Evolutionary conservation across 2,113 vertebrate species (phyloP).

Genomic region (Chrysemys picta): DNA sequence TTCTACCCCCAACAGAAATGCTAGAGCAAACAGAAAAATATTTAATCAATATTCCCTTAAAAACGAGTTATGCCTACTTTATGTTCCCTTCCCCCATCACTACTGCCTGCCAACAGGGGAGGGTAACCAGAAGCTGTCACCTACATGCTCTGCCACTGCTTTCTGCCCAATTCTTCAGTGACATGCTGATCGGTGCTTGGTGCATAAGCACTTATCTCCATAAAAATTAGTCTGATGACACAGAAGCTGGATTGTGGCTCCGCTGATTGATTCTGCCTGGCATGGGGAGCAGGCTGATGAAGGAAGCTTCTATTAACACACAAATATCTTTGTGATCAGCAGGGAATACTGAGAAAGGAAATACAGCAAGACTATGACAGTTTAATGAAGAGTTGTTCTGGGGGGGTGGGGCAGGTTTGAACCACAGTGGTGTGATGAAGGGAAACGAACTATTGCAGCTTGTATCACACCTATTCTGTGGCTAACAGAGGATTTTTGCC

Average conservation of each 20-base stretch:
- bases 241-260: not conserved
- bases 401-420: no score
- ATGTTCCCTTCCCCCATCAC: no score
- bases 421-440: no score
- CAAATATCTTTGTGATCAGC: not conserved
- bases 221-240: not conserved
- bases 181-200: not conserved
- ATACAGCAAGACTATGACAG: not conserved
- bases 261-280: not conserved
- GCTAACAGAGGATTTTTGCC: no score
- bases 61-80: not conserved
- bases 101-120: not conserved
- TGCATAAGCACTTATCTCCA: not conserved
- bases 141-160: not conserved
- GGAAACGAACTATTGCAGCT: no score
- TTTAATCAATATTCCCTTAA: not conserved
- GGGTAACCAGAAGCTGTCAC: not conserved
- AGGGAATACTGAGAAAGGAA: not conserved
- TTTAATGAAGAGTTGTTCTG: not conserved
- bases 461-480: no score
- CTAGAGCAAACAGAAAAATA: not conserved
- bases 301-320: not conserved
- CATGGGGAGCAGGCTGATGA: not conserved
- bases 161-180: not conserved
- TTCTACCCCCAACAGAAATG: not conserved